Evolutionary conservation across 2,888 invertebrate species (phyloP), one percentile per base, ranked within the genome.

Genomic region (Lasioglossum pauxillum): DNA sequence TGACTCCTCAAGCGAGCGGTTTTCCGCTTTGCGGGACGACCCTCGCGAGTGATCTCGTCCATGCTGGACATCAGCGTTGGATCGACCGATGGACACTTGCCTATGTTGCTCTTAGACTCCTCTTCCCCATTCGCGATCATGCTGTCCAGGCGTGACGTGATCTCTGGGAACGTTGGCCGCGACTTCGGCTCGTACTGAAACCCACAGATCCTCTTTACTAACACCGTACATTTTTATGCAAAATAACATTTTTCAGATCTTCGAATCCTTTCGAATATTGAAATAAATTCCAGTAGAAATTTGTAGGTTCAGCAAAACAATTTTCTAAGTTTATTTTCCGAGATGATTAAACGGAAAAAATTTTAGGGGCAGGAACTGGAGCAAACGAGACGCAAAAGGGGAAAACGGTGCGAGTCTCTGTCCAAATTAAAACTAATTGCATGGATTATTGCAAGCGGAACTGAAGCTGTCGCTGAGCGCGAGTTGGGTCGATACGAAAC

Each of bases 121-220:
- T 94, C 93, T 76, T 93, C 93, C 78, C 91, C 92, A 16, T 84
- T 90, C 14, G 89, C 94, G 91, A 97, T 97, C 94, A 97, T 96
- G 16, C 89, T 91, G 80, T 96, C 96, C 84, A 96, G 93, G 19
- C 93, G 97, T 92, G 96, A 96, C 92, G 97, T 97, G 94, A 98
- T 97, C 95, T 98, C 98, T 69, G 97, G 96, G 96, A 99, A 99
- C 91, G 97, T 97, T 84, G 99, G 99, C 92, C 99, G 97, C 95
- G 97, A 98, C 94, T 97, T 98, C 44, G 98, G 97, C 95, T 99
- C 98, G 95, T 98, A 98, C 98, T 98, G 96, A 35, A 84, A 87
- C 8, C 27, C 23, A n/a, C 4, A 53, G 3, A 23, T 53, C 23
- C 53, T 23, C 23, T 23, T 53, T 53, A 53, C 3, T 23, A 53